phyloP scores from a whole-genome alignment of 2,888 invertebrate genomes.

The Tenthredo amoena region DNA sequence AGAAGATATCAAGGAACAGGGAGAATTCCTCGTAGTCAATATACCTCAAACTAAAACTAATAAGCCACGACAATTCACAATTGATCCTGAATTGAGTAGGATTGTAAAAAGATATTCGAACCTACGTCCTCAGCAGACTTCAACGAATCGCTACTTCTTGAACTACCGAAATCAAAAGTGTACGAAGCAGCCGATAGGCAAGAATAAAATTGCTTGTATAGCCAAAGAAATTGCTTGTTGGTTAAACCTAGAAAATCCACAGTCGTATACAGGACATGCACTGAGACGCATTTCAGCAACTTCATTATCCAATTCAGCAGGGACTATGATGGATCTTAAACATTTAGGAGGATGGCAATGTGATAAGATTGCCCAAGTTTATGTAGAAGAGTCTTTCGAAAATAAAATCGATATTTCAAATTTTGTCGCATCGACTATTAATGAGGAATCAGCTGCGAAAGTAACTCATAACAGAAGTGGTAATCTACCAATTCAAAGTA shows the following conservation, averaged over 20 bases:
- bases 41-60: neutral
- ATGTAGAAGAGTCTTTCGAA: conserved; percentile 46
- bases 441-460: too few relatives aligned
- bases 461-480: too few relatives aligned
- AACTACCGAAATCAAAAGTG: conserved; percentile 57
- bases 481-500: too few relatives aligned
- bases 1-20: conserved; percentile 53
- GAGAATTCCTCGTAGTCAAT: conserved; percentile 43
- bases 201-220: conserved; percentile 57
- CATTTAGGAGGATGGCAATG: conserved; percentile 58
- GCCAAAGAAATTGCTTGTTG: conserved; percentile 58
- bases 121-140: conserved; percentile 52
- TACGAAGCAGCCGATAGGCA: conserved; percentile 56
- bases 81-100: conserved; percentile 48
- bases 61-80: conserved; percentile 55
- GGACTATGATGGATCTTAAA: conserved; percentile 54
- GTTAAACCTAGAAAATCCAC: conserved; percentile 56
- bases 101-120: conserved; percentile 54
- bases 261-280: conserved; percentile 58
- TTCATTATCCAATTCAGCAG: conserved; percentile 57
- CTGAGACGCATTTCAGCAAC: conserved; percentile 60
- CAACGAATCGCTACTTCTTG: conserved; percentile 55
- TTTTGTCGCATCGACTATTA: neutral
- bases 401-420: neutral
- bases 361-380: conserved; percentile 43